Conservation (phyloP, 1,140 invertebrate genomes). For the Dysdera silvatica region DNA sequence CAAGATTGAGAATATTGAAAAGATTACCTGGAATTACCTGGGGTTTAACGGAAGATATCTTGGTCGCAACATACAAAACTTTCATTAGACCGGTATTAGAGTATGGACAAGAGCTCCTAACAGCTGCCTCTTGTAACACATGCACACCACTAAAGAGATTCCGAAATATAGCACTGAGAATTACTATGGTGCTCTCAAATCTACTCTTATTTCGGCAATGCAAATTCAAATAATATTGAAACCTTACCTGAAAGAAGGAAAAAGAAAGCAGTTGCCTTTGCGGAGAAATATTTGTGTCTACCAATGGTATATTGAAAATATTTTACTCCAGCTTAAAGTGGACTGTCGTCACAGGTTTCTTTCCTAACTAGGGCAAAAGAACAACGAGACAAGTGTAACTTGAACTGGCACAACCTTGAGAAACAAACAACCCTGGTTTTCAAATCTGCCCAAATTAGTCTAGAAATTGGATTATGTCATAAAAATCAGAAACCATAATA, state of each 20-base stretch:
- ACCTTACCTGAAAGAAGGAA: conserved; percentile 3
- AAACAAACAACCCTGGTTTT: background rate
- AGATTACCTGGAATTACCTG: background rate
- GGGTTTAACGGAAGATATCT: conserved; percentile 8
- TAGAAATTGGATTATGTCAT: background rate
- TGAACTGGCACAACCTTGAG: background rate
- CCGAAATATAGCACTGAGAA: background rate
- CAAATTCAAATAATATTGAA: conserved; percentile 3
- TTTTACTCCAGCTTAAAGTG: background rate
- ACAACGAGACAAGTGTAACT: background rate
- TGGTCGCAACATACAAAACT: conserved; percentile 1
- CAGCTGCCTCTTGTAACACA: background rate
- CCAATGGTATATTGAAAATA: conserved; percentile 4
- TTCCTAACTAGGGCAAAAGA: background rate
- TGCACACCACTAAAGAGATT: background rate
- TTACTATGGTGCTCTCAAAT: conserved; percentile 3
- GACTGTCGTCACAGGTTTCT: background rate
- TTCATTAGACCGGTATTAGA: background rate
- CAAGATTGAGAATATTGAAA: conserved; percentile 10
- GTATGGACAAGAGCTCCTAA: conserved; percentile 2
- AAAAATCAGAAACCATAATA: conserved; percentile 8
- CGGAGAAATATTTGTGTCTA: background rate
- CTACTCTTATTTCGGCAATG: background rate
- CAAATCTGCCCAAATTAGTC: background rate
- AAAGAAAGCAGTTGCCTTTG: background rate